These are phyloP conservation scores for Aphelinus atriplicis DNA, from an alignment of 1,140 invertebrate species.

Conservation along the genomic window DNA sequence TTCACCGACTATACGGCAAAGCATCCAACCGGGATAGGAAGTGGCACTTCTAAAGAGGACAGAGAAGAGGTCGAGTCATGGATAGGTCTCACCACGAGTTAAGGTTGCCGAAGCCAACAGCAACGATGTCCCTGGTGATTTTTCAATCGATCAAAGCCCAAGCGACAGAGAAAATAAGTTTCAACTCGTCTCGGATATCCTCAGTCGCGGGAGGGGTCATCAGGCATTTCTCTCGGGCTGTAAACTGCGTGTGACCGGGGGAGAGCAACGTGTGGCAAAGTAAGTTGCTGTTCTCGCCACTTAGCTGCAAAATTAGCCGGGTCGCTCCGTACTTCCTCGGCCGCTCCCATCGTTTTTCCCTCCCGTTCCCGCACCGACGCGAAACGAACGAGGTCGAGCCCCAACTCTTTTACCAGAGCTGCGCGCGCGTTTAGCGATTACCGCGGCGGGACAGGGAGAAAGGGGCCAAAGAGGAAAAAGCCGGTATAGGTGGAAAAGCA, in stretches of 20 bases:
- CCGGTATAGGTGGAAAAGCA: neutral
- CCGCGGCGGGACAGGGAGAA: neutral
- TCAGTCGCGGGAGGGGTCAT: neutral
- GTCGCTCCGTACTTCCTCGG: neutral
- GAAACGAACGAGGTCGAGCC: constrained; percentile 1
- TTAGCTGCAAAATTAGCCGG: constrained; percentile 13
- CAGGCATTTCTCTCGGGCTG: neutral
- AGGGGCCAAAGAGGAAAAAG: too few relatives aligned
- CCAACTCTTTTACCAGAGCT: neutral
- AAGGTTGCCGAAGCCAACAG: too few relatives aligned
- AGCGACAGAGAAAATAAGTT: neutral
- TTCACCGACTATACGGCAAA: too few relatives aligned
- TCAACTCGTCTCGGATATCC: neutral
- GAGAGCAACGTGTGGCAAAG: neutral
- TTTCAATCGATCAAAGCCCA: too few relatives aligned
- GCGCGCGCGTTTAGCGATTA: constrained; percentile 3
- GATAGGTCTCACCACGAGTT: too few relatives aligned
- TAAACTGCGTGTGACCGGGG: constrained; percentile 4
- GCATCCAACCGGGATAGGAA: too few relatives aligned
- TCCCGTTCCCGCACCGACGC: neutral
- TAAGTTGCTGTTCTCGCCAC: constrained; percentile 12
- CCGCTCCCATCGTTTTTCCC: neutral
- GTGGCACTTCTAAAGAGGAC: too few relatives aligned
- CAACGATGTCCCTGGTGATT: too few relatives aligned
- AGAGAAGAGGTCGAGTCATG: too few relatives aligned